Conservation (phyloP, 2,113 vertebrate genomes). For the Ptilonorhynchus violaceus region DNA sequence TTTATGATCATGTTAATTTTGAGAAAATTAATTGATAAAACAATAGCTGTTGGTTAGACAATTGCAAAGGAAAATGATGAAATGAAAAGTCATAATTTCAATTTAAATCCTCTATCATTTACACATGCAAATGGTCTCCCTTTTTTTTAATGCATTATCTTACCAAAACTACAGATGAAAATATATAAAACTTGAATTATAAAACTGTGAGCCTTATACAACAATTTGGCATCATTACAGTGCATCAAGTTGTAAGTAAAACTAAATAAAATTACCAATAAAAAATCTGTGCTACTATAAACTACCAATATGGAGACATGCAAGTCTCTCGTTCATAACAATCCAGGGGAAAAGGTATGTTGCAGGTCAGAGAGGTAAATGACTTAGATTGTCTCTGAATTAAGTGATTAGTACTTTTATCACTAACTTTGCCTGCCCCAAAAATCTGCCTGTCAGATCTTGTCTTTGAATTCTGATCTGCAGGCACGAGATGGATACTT, state of each 20-base stretch:
- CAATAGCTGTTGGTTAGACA: neutral
- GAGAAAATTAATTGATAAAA: neutral
- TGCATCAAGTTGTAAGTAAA: neutral
- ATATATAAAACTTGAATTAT: neutral
- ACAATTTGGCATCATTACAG: neutral
- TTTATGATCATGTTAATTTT: neutral
- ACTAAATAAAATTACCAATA: neutral
- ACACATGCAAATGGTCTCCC: neutral
- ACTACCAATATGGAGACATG: accelerated
- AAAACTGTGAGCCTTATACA: neutral
- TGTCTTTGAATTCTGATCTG: neutral
- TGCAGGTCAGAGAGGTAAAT: neutral
- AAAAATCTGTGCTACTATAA: neutral
- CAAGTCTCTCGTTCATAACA: neutral
- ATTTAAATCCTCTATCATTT: neutral
- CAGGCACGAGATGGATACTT: neutral
- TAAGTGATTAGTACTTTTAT: neutral
- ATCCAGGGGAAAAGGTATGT: neutral
- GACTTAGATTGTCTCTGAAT: neutral
- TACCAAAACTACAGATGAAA: neutral
- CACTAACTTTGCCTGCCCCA: neutral
- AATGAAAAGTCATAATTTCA: neutral
- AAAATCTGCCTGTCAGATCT: neutral
- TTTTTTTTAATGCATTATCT: neutral
- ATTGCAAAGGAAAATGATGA: neutral